These are phyloP conservation scores for Spodoptera litura DNA, from an alignment of 1,140 invertebrate genomes.

Conservation along the genomic window DNA sequence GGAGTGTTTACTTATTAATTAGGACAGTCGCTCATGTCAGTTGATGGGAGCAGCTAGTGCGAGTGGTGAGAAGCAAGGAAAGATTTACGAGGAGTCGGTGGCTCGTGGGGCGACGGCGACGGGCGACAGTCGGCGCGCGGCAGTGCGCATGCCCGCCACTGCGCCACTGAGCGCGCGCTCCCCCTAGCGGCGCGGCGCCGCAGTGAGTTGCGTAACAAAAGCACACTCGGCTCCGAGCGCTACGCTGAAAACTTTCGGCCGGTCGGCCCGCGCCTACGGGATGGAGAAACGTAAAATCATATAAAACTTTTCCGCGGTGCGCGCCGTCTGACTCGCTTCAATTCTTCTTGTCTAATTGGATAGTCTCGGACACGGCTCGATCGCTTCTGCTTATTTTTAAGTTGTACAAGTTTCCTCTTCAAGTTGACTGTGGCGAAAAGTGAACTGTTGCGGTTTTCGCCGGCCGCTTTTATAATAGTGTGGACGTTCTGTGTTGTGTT, in stretches of 20 bases:
- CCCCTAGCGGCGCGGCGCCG: slow-evolving; percentile 79
- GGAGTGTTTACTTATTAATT: slow-evolving; percentile 15
- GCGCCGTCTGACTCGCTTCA: slow-evolving; percentile 48
- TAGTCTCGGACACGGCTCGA: slow-evolving; percentile 39
- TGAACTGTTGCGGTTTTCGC: slow-evolving; percentile 68
- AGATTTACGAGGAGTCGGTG: slow-evolving; percentile 54
- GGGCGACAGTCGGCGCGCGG: slow-evolving; percentile 44
- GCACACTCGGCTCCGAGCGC: slow-evolving; percentile 78
- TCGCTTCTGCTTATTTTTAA: slow-evolving; percentile 63
- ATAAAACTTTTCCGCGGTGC: slow-evolving; percentile 80
- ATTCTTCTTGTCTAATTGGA: slow-evolving; percentile 22
- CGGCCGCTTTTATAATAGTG: slow-evolving; percentile 68
- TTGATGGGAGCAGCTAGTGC: slow-evolving; percentile 31
- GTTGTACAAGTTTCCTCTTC: slow-evolving; percentile 65
- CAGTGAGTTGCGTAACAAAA: slow-evolving; percentile 84
- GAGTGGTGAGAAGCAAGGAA: slow-evolving; percentile 50
- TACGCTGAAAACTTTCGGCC: slow-evolving; percentile 77
- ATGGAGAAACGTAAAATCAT: slow-evolving; percentile 74
- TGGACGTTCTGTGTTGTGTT: slow-evolving; percentile 73
- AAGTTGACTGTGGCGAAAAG: slow-evolving; percentile 68
- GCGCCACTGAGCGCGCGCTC: slow-evolving; percentile 79
- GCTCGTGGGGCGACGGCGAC: slow-evolving; percentile 13
- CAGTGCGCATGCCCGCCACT: slow-evolving; percentile 82
- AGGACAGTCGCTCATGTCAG: slow-evolving; percentile 7
- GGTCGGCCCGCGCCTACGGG: slow-evolving; percentile 68